Conservation (phyloP, 2,797 vertebrate species). For the Mus spretus region DNA sequence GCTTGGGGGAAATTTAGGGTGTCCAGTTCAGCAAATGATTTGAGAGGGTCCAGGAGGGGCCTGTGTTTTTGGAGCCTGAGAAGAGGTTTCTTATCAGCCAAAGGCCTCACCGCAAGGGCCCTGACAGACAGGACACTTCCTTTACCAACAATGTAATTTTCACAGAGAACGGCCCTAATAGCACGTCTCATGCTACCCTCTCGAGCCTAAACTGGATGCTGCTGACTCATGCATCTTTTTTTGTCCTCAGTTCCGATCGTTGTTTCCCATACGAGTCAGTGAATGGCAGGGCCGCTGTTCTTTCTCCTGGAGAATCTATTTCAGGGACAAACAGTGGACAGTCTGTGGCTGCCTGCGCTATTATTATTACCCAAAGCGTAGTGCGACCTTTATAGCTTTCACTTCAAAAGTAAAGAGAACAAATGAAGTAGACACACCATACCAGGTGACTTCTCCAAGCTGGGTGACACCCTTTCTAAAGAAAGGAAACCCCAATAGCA, state of each 20-base stretch:
- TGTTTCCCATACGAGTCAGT: conserved; percentile 27
- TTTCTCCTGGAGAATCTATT: conserved; percentile 78
- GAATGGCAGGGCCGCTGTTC: conserved; percentile 72
- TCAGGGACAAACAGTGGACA: conserved; percentile 74
- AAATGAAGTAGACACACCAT: not conserved
- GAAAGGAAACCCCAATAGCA: not conserved
- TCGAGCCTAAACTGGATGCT: conserved; percentile 48
- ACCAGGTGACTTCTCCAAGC: conserved; percentile 29
- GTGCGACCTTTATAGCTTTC: conserved; percentile 45
- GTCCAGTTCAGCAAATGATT: not conserved
- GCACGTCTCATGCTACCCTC: conserved; percentile 51
- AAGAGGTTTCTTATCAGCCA: not conserved
- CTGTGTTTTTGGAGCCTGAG: not conserved
- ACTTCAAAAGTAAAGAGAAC: conserved; percentile 42
- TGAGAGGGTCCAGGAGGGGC: not conserved
- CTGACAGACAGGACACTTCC: conserved; percentile 38
- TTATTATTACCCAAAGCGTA: conserved; percentile 73
- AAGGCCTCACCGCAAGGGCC: not conserved
- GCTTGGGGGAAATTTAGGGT: not conserved
- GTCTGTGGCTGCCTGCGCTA: conserved; percentile 60
- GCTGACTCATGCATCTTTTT: conserved; percentile 77
- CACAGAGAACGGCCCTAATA: conserved; percentile 57
- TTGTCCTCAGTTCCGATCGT: conserved; percentile 47
- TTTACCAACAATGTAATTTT: conserved; percentile 65
- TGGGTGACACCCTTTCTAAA: conserved; percentile 7